These are phyloP conservation scores for Carassius auratus DNA, from an alignment of 2,113 vertebrate genomes.

Conservation along the genomic window DNA sequence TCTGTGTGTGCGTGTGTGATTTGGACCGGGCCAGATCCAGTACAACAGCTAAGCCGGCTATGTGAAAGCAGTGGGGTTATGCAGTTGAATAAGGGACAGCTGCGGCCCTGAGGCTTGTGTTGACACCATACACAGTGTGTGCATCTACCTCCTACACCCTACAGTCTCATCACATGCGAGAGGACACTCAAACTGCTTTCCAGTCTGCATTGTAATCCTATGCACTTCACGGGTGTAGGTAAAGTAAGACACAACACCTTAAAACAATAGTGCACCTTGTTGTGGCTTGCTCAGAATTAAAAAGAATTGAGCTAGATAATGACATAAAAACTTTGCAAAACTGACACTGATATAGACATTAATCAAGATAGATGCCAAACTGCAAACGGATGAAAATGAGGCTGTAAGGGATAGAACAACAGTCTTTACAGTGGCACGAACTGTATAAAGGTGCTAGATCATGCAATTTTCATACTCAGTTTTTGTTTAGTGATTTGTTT, in stretches of 20 bases:
- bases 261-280: neutral
- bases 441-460: neutral
- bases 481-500: too few relatives aligned
- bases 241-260: neutral
- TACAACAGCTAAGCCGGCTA: constrained; percentile 50
- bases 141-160: constrained; percentile 43
- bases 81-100: constrained; percentile 63
- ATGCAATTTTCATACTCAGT: neutral
- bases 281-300: neutral
- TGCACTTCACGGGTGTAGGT: neutral
- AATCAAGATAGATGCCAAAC: neutral
- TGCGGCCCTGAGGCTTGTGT: constrained; percentile 51
- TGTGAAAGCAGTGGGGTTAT: constrained; percentile 54
- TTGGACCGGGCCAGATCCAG: constrained; percentile 56
- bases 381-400: too few relatives aligned
- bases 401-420: neutral
- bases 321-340: neutral
- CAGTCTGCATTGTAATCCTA: neutral
- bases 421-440: neutral
- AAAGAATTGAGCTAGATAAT: neutral
- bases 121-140: constrained; percentile 28
- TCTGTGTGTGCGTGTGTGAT: constrained; percentile 62
- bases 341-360: neutral
- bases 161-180: constrained; percentile 48
- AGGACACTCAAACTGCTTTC: constrained; percentile 17